Base-by-base conservation (phyloP, 1,140 invertebrate species). In the Chymomyza costata region DNA sequence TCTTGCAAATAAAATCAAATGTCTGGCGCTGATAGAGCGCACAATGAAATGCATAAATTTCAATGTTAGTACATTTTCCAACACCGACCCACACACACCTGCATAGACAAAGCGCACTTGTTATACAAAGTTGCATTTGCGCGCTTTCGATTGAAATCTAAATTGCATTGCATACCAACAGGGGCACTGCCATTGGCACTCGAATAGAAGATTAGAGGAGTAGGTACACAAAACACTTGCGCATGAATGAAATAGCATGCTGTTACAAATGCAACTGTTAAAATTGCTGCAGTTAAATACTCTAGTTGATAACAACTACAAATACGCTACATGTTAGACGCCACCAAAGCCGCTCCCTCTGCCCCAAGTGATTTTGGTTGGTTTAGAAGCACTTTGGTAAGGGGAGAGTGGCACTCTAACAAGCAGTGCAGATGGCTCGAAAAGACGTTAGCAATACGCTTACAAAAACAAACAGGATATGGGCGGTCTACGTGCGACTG, bases 241-340 rank as follows among this genome's bases (percentile, higher is more conserved):
- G n/a, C n/a, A 25, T 25, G 21, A 8, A 5, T 8, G 21, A 8
- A 25, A 8, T 25, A 25, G 21, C 3, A 25, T 25, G 21, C 21
- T 25, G 63, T 64, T 63, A 68, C 65, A 68, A 68, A 68, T 65
- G 60, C 67, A 65, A 70, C 67, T 70, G 67, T 71, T 65, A 70
- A 71, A 71, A 70, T 70, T 70, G 66, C 66, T 70, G 66, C 66
- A 70, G 66, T 70, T 70, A 70, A 70, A 70, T 70, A 60, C 66
- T 70, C 66, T 61, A 70, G 66, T 70, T 70, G 66, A 70, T 70
- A 70, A 70, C 66, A 70, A 70, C 66, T 69, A 69, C 59, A 68
- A 69, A 69, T 69, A 59, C 54, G 49, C 60, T 61, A 60, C 49
- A 65, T 69, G 66, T 69, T 69, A 69, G 66, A 69, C 55, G 66